phyloP scores from a whole-genome alignment of 64 coral and sea anemone species.

The Porites lutea region DNA sequence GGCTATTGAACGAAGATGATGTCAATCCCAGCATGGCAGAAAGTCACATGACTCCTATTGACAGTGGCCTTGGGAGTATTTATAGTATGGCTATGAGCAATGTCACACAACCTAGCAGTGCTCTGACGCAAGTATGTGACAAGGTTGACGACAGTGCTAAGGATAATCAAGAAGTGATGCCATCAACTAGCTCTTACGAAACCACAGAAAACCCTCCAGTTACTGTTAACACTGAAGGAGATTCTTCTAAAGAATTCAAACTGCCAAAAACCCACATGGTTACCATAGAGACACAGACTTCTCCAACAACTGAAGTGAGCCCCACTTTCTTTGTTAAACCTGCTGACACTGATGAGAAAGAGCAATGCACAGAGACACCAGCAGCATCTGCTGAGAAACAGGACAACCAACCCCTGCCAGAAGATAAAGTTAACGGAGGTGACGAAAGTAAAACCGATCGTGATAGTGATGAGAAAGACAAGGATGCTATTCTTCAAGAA shows the following conservation, averaged over 20 bases:
- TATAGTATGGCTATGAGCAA: slow-evolving; percentile 76
- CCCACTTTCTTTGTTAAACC: slow-evolving; percentile 9
- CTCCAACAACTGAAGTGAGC: slow-evolving; percentile 26
- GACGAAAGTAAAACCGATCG: neutral
- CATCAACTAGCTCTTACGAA: neutral
- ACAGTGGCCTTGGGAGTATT: slow-evolving; percentile 94
- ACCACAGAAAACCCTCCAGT: neutral
- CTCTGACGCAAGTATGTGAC: neutral
- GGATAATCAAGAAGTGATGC: neutral
- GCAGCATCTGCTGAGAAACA: neutral
- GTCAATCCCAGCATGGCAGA: slow-evolving; percentile 69
- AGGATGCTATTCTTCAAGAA: slow-evolving; percentile 1
- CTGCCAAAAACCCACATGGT: slow-evolving; percentile 8
- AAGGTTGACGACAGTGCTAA: neutral
- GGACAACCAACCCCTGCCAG: neutral
- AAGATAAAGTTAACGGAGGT: neutral
- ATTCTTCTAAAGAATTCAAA: neutral
- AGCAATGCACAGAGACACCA: neutral
- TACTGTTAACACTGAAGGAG: neutral
- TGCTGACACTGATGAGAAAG: neutral
- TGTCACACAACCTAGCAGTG: slow-evolving; percentile 55
- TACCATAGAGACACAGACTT: slow-evolving; percentile 43
- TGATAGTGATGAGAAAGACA: slow-evolving; percentile 1
- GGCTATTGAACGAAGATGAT: slow-evolving; percentile 57
- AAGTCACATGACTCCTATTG: slow-evolving; percentile 81